Evolutionary conservation across 1,140 invertebrate genomes (phyloP), one percentile per base, ranked within the genome.

Genomic region (Anadara kagoshimensis): DNA sequence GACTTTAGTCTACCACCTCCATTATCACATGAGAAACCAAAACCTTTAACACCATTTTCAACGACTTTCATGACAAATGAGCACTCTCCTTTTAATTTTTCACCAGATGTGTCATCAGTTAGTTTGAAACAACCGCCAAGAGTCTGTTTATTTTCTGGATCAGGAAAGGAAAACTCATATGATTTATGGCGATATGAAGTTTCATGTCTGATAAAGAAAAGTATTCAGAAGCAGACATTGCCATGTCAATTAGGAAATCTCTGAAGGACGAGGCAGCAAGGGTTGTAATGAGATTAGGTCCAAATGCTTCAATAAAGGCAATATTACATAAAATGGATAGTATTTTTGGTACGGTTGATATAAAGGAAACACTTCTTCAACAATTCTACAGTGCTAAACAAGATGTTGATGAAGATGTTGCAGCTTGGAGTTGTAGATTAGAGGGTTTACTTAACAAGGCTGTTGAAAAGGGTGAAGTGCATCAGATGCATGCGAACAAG

Each of bases 251-350:
- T 3, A 45, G 66, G 12, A 5, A 56, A 7, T 69, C 56, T 36
- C 36, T 69, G 26, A 24, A 44, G 47, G 66, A 44, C 24, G 24
- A 69, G 18, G 56, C 66, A 3, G 49, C 54, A 11, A 59, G 41
- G 22, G 29, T 59, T 26, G 56, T 43, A 20, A 47, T 72, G 69
- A 20, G 64, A 49, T 20, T 73, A 20, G 75, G 75, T 20, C 54
- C 54, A 20, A 18, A 45, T 4, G 64, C 58, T 16, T 45, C 56
- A 10, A 24, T 77, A 10, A 14, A 56, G 5, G 24, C 56, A 16
- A 49, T 77, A 36, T n/a, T 68, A 7, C 44, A 41, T 12, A 77
- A 77, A 26, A 56, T 76, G 43, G 41, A 69, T 5, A 68, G 75
- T 65, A 41, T 77, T 2, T 73, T 51, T 64, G 70, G 75, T 41